These are phyloP conservation scores for Callinectes sapidus DNA, from an alignment of 2,888 invertebrate species.

Conservation along the genomic window DNA sequence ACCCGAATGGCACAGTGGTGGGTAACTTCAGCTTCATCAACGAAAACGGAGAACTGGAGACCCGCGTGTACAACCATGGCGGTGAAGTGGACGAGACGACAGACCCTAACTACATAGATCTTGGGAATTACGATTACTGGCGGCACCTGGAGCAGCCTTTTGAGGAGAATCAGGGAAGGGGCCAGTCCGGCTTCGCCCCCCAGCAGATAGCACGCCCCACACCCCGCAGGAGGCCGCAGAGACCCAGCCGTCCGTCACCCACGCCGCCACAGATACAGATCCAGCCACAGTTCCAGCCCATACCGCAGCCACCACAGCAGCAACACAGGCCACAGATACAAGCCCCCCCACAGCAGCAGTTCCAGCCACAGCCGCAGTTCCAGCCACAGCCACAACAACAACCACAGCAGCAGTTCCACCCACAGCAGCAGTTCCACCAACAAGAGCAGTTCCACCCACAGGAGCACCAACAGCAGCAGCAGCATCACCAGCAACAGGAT, in stretches of 20 bases:
- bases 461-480: not conserved
- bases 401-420: not conserved
- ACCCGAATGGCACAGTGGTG: conserved; percentile 64
- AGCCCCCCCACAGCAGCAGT: not conserved
- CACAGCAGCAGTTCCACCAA: not conserved
- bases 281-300: conserved; percentile 31
- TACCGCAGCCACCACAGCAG: not conserved
- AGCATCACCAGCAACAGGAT: no score
- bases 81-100: conserved; percentile 67
- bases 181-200: not conserved
- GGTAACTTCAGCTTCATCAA: conserved; percentile 70
- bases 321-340: not conserved
- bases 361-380: not conserved
- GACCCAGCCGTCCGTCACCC: not conserved
- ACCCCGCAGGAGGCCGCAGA: not conserved
- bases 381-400: not conserved
- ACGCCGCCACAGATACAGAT: not conserved
- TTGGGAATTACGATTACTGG: conserved; percentile 68
- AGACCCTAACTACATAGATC: conserved; percentile 68
- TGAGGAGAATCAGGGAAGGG: conserved; percentile 49
- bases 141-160: conserved; percentile 63
- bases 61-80: conserved; percentile 60
- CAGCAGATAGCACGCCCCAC: not conserved
- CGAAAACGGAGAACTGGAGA: conserved; percentile 64
- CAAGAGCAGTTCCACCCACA: not conserved